These are phyloP conservation scores for Xestia c-nigrum DNA, from an alignment of 2,888 invertebrate species.

Conservation along the genomic window DNA sequence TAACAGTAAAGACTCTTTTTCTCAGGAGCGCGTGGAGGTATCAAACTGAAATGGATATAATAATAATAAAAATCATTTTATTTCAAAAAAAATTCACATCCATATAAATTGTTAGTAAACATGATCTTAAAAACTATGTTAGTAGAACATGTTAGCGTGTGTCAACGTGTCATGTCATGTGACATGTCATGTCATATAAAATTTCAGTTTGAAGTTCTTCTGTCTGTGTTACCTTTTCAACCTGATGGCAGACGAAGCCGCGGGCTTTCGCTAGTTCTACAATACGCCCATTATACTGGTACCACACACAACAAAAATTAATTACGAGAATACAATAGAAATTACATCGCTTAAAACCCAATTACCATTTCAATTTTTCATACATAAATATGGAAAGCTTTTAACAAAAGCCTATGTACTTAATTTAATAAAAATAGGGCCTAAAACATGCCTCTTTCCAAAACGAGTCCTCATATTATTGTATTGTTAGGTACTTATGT, in stretches of 20 bases:
- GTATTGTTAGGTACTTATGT: not conserved
- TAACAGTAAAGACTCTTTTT: too few species aligned
- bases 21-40: too few species aligned
- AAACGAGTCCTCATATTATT: not conserved
- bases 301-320: not conserved
- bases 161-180: too few species aligned
- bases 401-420: constrained; percentile 14
- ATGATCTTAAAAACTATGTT: too few species aligned
- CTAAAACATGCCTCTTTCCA: not conserved
- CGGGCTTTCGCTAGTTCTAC: not conserved
- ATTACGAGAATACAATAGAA: constrained; percentile 14
- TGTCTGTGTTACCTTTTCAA: not conserved
- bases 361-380: not conserved
- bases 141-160: too few species aligned
- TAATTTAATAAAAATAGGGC: constrained; percentile 4
- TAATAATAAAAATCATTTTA: too few species aligned
- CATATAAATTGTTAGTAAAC: too few species aligned
- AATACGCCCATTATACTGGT: not conserved
- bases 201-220: not conserved
- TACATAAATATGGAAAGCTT: constrained; percentile 25
- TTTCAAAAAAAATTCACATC: too few species aligned
- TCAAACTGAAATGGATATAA: too few species aligned
- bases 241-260: not conserved
- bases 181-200: too few species aligned
- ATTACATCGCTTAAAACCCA: not conserved